These are phyloP conservation scores for Mystacides longicornis DNA, from an alignment of 2,888 invertebrate species.

Conservation along the genomic window DNA sequence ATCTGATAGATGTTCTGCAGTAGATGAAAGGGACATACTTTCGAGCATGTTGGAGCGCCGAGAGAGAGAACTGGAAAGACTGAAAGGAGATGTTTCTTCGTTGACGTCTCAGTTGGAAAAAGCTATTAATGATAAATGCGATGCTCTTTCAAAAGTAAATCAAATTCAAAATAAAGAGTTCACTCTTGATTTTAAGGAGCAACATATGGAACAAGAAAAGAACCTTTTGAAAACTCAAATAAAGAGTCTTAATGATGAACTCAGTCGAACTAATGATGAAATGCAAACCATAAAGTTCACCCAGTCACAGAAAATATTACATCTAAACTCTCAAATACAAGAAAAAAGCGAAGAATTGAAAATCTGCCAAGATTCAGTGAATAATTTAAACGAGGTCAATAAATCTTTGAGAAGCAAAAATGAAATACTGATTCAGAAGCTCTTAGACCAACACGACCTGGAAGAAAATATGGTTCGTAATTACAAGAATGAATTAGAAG, in stretches of 20 bases:
- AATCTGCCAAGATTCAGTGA: constrained; percentile 61
- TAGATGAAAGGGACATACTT: constrained; percentile 70
- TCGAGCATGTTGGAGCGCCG: constrained; percentile 64
- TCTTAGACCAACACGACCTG: constrained; percentile 67
- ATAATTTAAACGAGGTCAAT: constrained; percentile 61
- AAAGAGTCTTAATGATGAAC: constrained; percentile 67
- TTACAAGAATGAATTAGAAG: constrained; percentile 72
- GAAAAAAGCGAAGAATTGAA: constrained; percentile 74
- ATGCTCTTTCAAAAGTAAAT: constrained; percentile 70
- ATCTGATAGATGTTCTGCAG: constrained; percentile 60
- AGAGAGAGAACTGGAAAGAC: constrained; percentile 63
- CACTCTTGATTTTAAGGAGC: constrained; percentile 72
- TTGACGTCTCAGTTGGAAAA: constrained; percentile 67
- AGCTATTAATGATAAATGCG: constrained; percentile 75
- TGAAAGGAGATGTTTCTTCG: constrained; percentile 59
- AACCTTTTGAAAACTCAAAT: constrained; percentile 70
- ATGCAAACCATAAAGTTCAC: constrained; percentile 70
- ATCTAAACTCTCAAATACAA: constrained; percentile 66
- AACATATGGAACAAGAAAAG: constrained; percentile 76
- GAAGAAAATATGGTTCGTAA: constrained; percentile 68
- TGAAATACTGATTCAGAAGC: constrained; percentile 60
- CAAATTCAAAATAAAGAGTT: constrained; percentile 76
- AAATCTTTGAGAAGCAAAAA: constrained; percentile 59
- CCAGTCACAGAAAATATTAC: constrained; percentile 57
- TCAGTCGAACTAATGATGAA: constrained; percentile 71